These are phyloP conservation scores for Alviniconcha strummeri DNA, from an alignment of 2,888 invertebrate genomes.

Conservation along the genomic window DNA sequence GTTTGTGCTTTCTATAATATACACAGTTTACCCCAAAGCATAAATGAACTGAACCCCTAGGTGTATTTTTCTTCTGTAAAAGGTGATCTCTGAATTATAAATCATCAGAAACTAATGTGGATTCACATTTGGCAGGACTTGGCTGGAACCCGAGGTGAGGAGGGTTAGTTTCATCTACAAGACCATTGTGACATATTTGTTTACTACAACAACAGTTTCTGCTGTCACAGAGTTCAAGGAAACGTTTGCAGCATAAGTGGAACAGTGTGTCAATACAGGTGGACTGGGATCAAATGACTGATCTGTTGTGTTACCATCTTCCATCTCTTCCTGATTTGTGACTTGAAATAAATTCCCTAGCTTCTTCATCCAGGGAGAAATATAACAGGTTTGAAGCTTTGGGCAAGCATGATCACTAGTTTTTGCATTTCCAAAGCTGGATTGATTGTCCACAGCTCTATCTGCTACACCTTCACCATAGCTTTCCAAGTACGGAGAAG, in stretches of 20 bases:
- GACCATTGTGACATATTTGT: neutral
- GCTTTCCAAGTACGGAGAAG: neutral
- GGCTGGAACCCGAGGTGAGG: neutral
- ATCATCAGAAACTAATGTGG: neutral
- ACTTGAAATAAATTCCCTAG: neutral
- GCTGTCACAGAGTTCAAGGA: neutral
- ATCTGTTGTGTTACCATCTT: neutral
- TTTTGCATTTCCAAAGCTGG: neutral
- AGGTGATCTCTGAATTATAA: neutral
- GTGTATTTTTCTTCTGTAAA: neutral
- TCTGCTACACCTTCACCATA: neutral
- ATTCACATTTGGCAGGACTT: neutral
- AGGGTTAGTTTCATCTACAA: neutral
- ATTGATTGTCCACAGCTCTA: neutral
- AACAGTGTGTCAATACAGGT: neutral
- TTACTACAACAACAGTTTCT: neutral
- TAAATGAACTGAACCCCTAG: neutral
- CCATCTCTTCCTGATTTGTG: neutral
- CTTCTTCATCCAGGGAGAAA: neutral
- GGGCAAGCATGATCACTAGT: slow-evolving; percentile 5
- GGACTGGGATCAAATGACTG: neutral
- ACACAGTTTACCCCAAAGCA: neutral
- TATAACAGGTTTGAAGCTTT: neutral
- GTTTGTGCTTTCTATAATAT: too few relatives aligned
- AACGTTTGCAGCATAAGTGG: neutral